Base-by-base conservation (phyloP, 2,797 vertebrate genomes). In the Acipenser transmontanus region DNA sequence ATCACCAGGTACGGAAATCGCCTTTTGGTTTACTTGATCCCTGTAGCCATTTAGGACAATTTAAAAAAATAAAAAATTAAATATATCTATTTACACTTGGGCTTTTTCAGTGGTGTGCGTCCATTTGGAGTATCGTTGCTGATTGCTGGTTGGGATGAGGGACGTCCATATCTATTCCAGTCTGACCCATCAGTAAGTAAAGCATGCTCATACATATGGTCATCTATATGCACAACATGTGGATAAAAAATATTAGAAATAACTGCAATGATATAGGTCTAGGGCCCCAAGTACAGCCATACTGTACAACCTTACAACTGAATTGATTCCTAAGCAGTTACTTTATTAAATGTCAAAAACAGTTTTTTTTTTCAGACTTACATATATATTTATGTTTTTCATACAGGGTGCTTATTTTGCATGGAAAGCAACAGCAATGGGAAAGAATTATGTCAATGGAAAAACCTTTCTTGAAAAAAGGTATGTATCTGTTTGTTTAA, bases 381-480 rank as follows among this genome's bases (percentile, higher is more conserved):
- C 1, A 17, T 17, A 17, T 17, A 17, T 17, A 1, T 17, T 17
- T 17, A 17, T 17, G 1, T 7, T 59, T 13, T 63, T 68, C 61
- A 64, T 20, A 47, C 73, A 99, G 97, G 97, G 97, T 72, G 97
- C 97, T 69, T 99, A 99, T 81, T 99, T 99, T 82, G 97, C 97
- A 7, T 99, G 97, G 97, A 99, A 99, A 85, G 97, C 96, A 79
- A 99, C 97, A 79, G 97, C 97, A 62, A 99, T 99, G 96, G 97
- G 97, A 69, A 99, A 98, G 86, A 99, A 97, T 77, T 99, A 99
- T 0, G 95, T 99, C 60, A 99, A 98, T 59, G 96, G 97, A 71
- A 98, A 99, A 84, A 99, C 97, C 63, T 99, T 99, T 82, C 95
- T 99, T 73, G 96, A 99, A 81, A 98, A 99, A 89, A 94, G 97